Evolutionary conservation across 2,888 invertebrate species (phyloP), one percentile per base, ranked within the genome.

Genomic region (Urechis unicinctus): DNA sequence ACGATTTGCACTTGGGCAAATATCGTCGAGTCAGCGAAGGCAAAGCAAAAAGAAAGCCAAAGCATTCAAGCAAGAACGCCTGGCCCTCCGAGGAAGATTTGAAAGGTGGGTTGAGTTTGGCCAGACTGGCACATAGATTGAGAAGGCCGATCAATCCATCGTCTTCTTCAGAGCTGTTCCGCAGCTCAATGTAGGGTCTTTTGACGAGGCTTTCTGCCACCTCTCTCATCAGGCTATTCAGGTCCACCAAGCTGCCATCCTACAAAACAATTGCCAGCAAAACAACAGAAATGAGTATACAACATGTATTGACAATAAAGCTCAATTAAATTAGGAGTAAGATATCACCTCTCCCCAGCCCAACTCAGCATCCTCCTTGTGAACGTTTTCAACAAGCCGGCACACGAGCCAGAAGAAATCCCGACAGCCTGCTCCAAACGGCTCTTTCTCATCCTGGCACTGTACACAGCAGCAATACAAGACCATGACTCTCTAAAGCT

Each of bases 351-450:
- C 46, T 44, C 55, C 52, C 66, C 66, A 65, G 51, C 60, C 61
- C 31, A 42, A 47, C 29, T 48, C 52, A 82, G 84, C 52, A 82
- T 78, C 67, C 80, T 82, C 64, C 83, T 83, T 76, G 21, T 70
- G 67, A 41, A 74, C 66, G 46, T 89, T 89, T 69, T 94, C 94
- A 1, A 94, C 88, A 22, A 94, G 82, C 31, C 92, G 83, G 62
- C 92, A 90, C 17, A 92, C 83, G 2, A 94, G 81, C 92, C 93
- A 93, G 77, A 94, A 94, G 78, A 92, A 95, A 75, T 95, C 94
- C 5, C 92, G 82, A 72, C 93, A 94, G 1, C 93, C 93, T 1
- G 93, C 92, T 0, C 93, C 94, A 72, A 91, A 93, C 0, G 92
- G 91, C 72, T 93, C 93, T 73, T 94, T 74, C 55, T 73, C 70